Conservation (phyloP, 2,797 vertebrate genomes). For the Urosaurus nigricauda region DNA sequence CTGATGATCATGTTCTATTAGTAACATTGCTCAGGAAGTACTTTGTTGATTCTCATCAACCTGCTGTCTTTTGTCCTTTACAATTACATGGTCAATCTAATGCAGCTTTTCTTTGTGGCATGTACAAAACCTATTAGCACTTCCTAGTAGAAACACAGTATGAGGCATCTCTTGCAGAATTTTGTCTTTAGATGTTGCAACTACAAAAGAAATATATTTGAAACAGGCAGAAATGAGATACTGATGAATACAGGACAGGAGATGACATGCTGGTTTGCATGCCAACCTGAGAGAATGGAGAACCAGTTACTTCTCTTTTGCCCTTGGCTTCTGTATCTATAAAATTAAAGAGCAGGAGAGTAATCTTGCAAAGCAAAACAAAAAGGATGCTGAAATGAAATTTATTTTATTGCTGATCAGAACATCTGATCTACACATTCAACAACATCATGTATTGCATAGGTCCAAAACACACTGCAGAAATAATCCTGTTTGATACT, state of each 20-base stretch:
- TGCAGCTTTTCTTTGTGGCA: slow-evolving; percentile 64
- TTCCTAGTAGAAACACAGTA: slow-evolving; percentile 54
- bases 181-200: slow-evolving; percentile 45
- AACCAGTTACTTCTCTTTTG: neutral
- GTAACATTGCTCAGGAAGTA: slow-evolving; percentile 63
- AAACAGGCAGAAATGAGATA: slow-evolving; percentile 45
- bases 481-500: too few relatives aligned
- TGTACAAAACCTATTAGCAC: slow-evolving; percentile 61
- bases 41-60: slow-evolving; percentile 73
- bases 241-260: slow-evolving; percentile 42
- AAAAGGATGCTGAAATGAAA: neutral
- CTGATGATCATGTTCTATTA: slow-evolving; percentile 71
- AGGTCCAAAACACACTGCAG: too few relatives aligned
- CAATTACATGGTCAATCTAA: slow-evolving; percentile 58
- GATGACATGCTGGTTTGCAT: neutral
- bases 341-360: neutral
- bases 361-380: neutral
- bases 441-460: too few relatives aligned
- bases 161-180: slow-evolving; percentile 39
- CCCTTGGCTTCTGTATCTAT: neutral
- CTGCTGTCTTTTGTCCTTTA: slow-evolving; percentile 61
- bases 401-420: neutral
- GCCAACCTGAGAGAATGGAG: neutral
- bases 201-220: slow-evolving; percentile 53
- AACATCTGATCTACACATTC: neutral